These are phyloP conservation scores for Eupeodes luniger DNA, from an alignment of 2,888 invertebrate genomes.

Conservation along the genomic window DNA sequence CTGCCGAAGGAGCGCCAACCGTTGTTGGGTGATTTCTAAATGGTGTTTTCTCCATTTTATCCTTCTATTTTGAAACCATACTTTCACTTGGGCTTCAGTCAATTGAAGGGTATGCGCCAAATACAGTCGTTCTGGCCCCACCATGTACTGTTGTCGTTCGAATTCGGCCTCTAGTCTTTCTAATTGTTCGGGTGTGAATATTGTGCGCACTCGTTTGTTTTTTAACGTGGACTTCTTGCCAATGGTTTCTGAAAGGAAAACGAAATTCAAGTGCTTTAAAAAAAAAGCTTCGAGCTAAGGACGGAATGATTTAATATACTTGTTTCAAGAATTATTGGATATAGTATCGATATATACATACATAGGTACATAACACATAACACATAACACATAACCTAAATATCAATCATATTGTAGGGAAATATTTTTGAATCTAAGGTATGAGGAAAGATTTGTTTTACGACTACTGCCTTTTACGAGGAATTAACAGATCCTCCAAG, in stretches of 20 bases:
- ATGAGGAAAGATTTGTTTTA: too few species aligned
- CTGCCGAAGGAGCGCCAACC: slow-evolving; percentile 87
- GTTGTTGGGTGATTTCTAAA: slow-evolving; percentile 94
- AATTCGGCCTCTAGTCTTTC: slow-evolving; percentile 97
- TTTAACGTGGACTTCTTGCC: slow-evolving; percentile 84
- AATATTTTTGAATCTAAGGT: too few species aligned
- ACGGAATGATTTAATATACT: not conserved
- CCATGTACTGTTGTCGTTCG: slow-evolving; percentile 98
- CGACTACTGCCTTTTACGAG: too few species aligned
- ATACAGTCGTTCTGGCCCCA: slow-evolving; percentile 96
- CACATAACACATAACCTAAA: not conserved
- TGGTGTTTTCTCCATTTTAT: slow-evolving; percentile 98
- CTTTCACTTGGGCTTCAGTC: slow-evolving; percentile 89
- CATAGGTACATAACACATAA: not conserved
- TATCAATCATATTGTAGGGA: too few species aligned
- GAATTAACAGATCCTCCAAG: too few species aligned
- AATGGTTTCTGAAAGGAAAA: slow-evolving; percentile 82
- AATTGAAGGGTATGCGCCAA: slow-evolving; percentile 87
- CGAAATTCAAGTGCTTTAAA: slow-evolving; percentile 36
- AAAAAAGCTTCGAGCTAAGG: not conserved
- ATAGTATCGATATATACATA: not conserved
- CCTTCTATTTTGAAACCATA: slow-evolving; percentile 96
- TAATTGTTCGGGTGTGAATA: slow-evolving; percentile 98
- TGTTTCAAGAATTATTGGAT: slow-evolving; percentile 9
- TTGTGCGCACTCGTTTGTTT: slow-evolving; percentile 96